phyloP scores from a whole-genome alignment of 2,113 vertebrate genomes.

The Aleadryas rufinucha region DNA sequence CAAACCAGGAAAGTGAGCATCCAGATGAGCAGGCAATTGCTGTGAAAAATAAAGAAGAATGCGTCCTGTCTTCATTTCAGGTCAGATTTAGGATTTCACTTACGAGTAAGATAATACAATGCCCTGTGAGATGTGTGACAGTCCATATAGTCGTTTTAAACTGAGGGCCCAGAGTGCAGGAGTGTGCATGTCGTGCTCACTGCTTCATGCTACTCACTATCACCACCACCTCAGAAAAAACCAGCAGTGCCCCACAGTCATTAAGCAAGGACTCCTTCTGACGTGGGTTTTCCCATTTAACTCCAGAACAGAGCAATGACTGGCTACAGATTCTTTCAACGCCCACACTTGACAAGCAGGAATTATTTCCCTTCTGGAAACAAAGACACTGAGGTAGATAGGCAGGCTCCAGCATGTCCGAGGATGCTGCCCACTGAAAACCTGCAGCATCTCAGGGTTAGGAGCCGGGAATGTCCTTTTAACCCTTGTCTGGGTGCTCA shows the following conservation, averaged over 20 bases:
- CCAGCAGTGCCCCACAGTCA: background rate
- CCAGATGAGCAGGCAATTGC: background rate
- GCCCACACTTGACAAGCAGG: background rate
- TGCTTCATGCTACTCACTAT: background rate
- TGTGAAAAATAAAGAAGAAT: background rate
- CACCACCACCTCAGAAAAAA: background rate
- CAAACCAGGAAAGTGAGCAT: background rate
- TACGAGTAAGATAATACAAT: background rate
- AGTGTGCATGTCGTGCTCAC: accelerated
- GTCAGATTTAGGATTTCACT: background rate
- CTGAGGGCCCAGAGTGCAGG: background rate
- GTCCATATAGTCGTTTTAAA: background rate
- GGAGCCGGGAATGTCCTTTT: background rate
- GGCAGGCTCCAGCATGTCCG: background rate
- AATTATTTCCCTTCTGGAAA: background rate
- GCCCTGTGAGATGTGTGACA: background rate
- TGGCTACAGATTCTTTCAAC: background rate
- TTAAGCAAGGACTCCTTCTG: background rate
- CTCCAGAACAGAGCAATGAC: background rate
- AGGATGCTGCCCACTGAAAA: background rate
- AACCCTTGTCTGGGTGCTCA: background rate
- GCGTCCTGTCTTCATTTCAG: background rate
- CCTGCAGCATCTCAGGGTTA: background rate
- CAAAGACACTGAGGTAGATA: background rate
- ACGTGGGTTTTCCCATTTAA: background rate